Evolutionary conservation across 1,140 invertebrate genomes (phyloP).

Genomic region (Drosophila ananassae): DNA sequence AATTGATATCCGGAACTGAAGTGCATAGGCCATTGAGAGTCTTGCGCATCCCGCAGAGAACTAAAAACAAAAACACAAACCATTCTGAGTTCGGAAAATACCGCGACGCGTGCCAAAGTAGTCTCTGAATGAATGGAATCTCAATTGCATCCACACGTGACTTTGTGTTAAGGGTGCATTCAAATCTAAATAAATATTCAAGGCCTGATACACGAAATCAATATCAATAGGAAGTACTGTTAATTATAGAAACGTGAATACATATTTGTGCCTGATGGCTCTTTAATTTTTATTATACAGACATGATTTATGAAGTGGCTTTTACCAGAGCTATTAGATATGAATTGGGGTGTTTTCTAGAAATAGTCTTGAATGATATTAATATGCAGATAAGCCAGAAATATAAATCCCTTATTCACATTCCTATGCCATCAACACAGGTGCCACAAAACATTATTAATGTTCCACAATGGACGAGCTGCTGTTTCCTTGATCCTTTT

Average conservation of each 20-base stretch:
- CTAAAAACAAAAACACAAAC: constrained; percentile 11
- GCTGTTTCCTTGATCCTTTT: constrained; percentile 62
- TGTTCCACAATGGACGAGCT: constrained; percentile 80
- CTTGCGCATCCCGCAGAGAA: constrained; percentile 19
- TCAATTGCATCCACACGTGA: constrained; percentile 33
- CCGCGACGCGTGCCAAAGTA: constrained; percentile 33
- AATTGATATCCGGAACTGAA: constrained; percentile 67
- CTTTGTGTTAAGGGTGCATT: constrained; percentile 24
- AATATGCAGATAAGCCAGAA: background rate
- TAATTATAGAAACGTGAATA: constrained; percentile 27
- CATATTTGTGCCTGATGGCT: background rate
- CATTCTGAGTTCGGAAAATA: constrained; percentile 7
- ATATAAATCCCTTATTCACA: background rate
- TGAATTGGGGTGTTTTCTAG: background rate
- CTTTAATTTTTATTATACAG: background rate
- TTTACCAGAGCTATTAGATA: background rate
- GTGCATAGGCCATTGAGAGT: constrained; percentile 15
- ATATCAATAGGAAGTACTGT: constrained; percentile 19
- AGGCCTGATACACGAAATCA: constrained; percentile 15
- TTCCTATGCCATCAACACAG: constrained; percentile 40
- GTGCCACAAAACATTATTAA: constrained; percentile 75
- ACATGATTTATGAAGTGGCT: constrained; percentile 9
- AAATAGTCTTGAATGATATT: background rate
- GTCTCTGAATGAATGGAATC: constrained; percentile 36
- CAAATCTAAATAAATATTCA: constrained; percentile 19